phyloP scores from a whole-genome alignment of 1,140 invertebrate species.

The Rhizoglyphus robini region DNA sequence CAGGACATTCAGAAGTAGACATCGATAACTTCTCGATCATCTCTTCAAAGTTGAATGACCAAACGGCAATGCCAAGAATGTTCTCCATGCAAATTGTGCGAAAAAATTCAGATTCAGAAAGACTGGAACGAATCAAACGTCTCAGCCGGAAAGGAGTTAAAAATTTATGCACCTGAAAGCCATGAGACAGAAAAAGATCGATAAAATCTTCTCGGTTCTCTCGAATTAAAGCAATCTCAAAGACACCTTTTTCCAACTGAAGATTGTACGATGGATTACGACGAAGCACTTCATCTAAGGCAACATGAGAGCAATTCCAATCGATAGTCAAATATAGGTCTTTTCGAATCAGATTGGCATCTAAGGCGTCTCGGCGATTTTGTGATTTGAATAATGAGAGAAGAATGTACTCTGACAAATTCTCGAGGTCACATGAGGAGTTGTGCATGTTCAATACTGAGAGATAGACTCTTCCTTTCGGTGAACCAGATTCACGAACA shows the following conservation, averaged over 20 bases:
- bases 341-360: slow-evolving; percentile 29
- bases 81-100: slow-evolving; percentile 33
- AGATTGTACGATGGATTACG: slow-evolving; percentile 29
- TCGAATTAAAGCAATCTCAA: slow-evolving; percentile 34
- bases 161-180: slow-evolving; percentile 35
- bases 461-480: slow-evolving; percentile 31
- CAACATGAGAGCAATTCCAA: slow-evolving; percentile 38
- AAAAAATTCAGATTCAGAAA: slow-evolving; percentile 36
- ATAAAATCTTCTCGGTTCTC: slow-evolving; percentile 37
- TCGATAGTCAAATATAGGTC: slow-evolving; percentile 36
- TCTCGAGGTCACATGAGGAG: slow-evolving; percentile 31
- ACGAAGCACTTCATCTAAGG: slow-evolving; percentile 34
- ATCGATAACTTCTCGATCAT: not conserved
- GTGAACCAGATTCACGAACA: slow-evolving; percentile 29
- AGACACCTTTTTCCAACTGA: slow-evolving; percentile 35
- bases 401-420: slow-evolving; percentile 36
- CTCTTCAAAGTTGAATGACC: slow-evolving; percentile 11
- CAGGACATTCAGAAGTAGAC: slow-evolving; percentile 9
- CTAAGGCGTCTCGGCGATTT: slow-evolving; percentile 1
- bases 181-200: slow-evolving; percentile 35
- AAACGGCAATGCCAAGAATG: slow-evolving; percentile 29
- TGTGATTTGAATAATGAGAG: slow-evolving; percentile 34
- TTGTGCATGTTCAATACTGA: slow-evolving; percentile 34
- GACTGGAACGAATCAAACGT: slow-evolving; percentile 33
- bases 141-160: slow-evolving; percentile 32